Conservation (phyloP, 2,888 invertebrate species). For the Agrilus biguttatus region DNA sequence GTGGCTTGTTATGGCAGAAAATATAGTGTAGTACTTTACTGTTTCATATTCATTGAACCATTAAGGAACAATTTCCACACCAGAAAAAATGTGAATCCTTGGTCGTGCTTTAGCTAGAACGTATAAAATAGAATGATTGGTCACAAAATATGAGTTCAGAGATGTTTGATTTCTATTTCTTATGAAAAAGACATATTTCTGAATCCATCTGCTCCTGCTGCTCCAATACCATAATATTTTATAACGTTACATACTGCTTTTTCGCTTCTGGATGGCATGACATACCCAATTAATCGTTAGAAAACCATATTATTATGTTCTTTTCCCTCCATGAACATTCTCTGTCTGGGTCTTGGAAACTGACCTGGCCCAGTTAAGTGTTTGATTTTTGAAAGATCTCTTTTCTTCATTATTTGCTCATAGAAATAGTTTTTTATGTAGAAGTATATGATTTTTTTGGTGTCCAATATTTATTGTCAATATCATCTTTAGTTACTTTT, state of each 20-base stretch:
- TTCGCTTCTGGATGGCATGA: conserved; percentile 80
- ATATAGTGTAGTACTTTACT: too few species aligned
- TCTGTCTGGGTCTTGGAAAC: conserved; percentile 82
- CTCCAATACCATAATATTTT: too few species aligned
- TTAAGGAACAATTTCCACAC: too few species aligned
- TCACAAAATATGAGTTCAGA: conserved; percentile 92
- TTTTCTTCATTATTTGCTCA: conserved; percentile 80
- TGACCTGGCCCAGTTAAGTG: too few species aligned
- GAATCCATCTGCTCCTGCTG: too few species aligned
- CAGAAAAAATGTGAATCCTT: too few species aligned
- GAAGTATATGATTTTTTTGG: conserved; percentile 33
- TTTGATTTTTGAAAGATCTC: too few species aligned
- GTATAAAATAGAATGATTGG: conserved; percentile 91
- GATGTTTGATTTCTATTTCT: conserved; percentile 70
- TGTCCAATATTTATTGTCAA: too few species aligned
- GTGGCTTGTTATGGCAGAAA: too few species aligned
- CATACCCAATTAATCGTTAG: conserved; percentile 93
- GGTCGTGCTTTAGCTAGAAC: conserved; percentile 80
- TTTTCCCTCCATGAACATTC: conserved; percentile 61
- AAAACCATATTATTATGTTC: conserved; percentile 92
- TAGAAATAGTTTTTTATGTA: conserved; percentile 84
- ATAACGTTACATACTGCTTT: conserved; percentile 49
- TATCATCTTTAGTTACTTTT: too few species aligned
- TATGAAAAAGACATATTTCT: too few species aligned
- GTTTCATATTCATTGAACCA: too few species aligned